These are phyloP conservation scores for Tapirus indicus DNA, from an alignment of 2,797 vertebrate species.

Conservation along the genomic window DNA sequence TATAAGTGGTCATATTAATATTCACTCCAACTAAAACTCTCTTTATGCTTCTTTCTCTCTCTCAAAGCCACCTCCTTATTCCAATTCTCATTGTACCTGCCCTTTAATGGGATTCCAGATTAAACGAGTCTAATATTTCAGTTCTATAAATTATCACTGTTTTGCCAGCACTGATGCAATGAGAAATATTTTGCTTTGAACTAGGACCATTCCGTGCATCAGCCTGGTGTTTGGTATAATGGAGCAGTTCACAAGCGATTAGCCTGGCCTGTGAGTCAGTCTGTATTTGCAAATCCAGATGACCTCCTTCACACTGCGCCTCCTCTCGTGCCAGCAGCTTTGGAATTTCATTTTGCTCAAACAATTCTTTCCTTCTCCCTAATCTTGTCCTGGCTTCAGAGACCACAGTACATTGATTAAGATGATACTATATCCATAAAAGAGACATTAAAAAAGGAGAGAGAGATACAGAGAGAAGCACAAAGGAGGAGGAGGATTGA, in stretches of 20 bases:
- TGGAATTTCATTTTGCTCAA: background rate
- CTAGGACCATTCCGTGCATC: background rate
- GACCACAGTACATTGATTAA: background rate
- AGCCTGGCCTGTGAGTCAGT: background rate
- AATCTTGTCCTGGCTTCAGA: background rate
- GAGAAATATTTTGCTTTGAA: background rate
- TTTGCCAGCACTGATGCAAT: background rate
- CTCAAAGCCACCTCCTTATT: background rate
- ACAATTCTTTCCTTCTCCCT: background rate
- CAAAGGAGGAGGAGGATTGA: background rate
- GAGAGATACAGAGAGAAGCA: background rate
- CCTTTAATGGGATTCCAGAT: constrained; percentile 24
- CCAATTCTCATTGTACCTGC: background rate
- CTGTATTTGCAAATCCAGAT: background rate
- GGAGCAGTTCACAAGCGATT: background rate
- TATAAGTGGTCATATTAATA: background rate
- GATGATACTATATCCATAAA: background rate
- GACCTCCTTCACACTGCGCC: background rate
- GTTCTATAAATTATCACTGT: background rate
- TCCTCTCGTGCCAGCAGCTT: background rate
- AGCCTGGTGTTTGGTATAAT: background rate
- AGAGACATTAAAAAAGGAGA: background rate
- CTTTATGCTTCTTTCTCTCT: background rate
- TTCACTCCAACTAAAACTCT: background rate
- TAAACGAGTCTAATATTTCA: background rate